Evolutionary conservation across 2,113 vertebrate genomes (phyloP).

Genomic region (Lophius piscatorius): DNA sequence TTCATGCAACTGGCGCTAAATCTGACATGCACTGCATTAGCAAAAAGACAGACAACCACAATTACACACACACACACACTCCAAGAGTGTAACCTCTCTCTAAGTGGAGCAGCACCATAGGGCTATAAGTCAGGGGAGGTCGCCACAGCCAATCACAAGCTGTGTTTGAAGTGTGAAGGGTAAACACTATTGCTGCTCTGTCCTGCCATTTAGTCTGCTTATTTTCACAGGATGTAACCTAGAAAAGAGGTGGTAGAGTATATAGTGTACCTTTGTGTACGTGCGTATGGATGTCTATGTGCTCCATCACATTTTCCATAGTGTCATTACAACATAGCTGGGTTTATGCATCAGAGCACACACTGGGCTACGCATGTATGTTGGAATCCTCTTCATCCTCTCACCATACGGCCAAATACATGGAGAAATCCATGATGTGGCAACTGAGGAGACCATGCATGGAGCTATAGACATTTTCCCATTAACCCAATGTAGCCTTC

Average conservation of each 20-base stretch:
- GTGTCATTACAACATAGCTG: conserved; percentile 77
- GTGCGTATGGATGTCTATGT: conserved; percentile 29
- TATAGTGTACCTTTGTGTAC: conserved; percentile 43
- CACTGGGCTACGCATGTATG: conserved; percentile 71
- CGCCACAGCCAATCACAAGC: conserved; percentile 75
- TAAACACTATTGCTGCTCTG: conserved; percentile 71
- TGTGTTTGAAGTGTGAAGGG: conserved; percentile 78
- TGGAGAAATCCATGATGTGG: conserved; percentile 54
- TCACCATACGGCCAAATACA: conserved; percentile 53
- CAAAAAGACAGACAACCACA: conserved; percentile 13
- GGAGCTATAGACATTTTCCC: conserved; percentile 77
- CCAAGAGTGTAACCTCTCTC: conserved; percentile 63
- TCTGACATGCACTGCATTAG: conserved; percentile 19
- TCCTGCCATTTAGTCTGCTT: conserved; percentile 74
- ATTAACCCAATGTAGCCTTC: conserved; percentile 78
- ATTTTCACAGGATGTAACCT: conserved; percentile 75
- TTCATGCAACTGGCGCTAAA: conserved; percentile 39
- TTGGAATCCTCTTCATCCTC: conserved; percentile 74
- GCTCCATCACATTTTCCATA: conserved; percentile 69
- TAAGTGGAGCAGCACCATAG: conserved; percentile 71
- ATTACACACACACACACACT: conserved; percentile 25
- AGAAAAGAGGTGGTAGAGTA: conserved; percentile 55
- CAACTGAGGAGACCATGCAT: conserved; percentile 62
- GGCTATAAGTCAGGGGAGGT: conserved; percentile 69
- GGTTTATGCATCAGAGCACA: conserved; percentile 71